Base-by-base conservation (phyloP, 2,888 invertebrate genomes). In the Lasioglossum villosulum region DNA sequence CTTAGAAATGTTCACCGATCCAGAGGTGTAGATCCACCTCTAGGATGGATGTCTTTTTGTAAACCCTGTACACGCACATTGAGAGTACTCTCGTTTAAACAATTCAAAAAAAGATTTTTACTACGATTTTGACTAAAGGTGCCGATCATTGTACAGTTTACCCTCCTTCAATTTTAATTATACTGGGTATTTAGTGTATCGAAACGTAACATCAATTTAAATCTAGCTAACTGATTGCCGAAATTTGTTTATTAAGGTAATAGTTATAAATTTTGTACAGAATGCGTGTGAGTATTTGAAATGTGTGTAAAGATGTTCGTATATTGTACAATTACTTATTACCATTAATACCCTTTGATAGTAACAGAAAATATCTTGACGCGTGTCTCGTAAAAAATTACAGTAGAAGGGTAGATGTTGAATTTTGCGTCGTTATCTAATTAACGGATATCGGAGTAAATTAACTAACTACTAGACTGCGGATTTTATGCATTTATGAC, bases 261-360 rank as follows among this genome's bases (percentile, higher is more conserved):
- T 84, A 72, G 78, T 84, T 84, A 84, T 78, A 84, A 84, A 84
- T 78, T 83, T 84, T 78, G 83, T 84, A 84, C 84, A 83, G 83
- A 78, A 78, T 75, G 39, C 37, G 37, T 39, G 83, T 83, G 84
- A 78, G 83, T 83, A 84, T 37, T 83, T 83, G 75, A 84, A 84
- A 83, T 75, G 78, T 72, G 83, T 84, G 84, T 79, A 84, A 83
- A 84, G 78, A 83, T 84, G 84, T 83, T 75, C 75, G 63, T 83
- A 83, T 71, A 83, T 84, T 72, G 78, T 84, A 83, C 84, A 84
- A 83, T 83, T 84, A 66, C 72, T 83, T 56, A 75, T 75, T 84
- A 83, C 78, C 66, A 78, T 75, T 78, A 83, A 78, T 83, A 78
- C 66, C 78, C 34, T 78, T 75, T 56, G 78, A 78, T 84, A 73